Percentiles rank a stretch among this genome's conserved stretches.
phyloP scores from a whole-genome alignment of 2,113 vertebrate genomes.

The Pachyramphus minor region DNA sequence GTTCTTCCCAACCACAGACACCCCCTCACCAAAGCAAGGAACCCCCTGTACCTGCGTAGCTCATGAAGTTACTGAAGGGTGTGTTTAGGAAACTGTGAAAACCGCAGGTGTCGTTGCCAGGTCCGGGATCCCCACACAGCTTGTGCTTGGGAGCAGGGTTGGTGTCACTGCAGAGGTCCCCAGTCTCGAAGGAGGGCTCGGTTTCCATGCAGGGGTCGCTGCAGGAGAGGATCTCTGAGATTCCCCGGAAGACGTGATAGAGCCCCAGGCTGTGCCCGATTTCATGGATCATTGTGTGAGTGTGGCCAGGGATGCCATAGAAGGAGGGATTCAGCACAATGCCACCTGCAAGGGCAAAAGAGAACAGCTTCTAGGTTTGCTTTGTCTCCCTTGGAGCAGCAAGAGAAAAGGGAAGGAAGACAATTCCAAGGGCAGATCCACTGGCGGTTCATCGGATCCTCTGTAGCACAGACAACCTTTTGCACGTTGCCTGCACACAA shows the following conservation, averaged over 20 bases:
- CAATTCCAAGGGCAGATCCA: neutral
- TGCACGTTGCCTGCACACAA: rapidly evolving
- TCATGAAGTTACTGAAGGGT: slow-evolving; percentile 98
- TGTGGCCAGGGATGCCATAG: slow-evolving; percentile 92
- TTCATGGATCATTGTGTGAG: slow-evolving; percentile 98
- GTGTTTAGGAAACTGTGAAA: slow-evolving; percentile 87
- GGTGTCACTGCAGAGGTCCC: slow-evolving; percentile 94
- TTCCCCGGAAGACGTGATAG: slow-evolving; percentile 95
- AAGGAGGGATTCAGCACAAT: slow-evolving; percentile 97
- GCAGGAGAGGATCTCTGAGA: slow-evolving; percentile 96
- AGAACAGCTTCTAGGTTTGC: neutral
- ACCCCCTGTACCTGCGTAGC: slow-evolving; percentile 86
- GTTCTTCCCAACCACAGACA: neutral
- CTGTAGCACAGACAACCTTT: rapidly evolving
- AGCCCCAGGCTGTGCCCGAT: slow-evolving; percentile 95
- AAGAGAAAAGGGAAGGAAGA: neutral
- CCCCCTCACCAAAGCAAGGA: neutral
- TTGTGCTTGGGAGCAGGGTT: slow-evolving; percentile 96
- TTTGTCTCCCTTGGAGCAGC: neutral
- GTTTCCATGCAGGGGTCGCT: slow-evolving; percentile 95
- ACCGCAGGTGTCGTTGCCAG: slow-evolving; percentile 93
- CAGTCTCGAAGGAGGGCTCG: slow-evolving; percentile 93
- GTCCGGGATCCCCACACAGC: slow-evolving; percentile 88
- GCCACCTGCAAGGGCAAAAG: slow-evolving; percentile 71
- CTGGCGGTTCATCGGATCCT: neutral